Evolutionary conservation across 2,888 invertebrate genomes (phyloP).

Genomic region (Drosophila prostipennis): DNA sequence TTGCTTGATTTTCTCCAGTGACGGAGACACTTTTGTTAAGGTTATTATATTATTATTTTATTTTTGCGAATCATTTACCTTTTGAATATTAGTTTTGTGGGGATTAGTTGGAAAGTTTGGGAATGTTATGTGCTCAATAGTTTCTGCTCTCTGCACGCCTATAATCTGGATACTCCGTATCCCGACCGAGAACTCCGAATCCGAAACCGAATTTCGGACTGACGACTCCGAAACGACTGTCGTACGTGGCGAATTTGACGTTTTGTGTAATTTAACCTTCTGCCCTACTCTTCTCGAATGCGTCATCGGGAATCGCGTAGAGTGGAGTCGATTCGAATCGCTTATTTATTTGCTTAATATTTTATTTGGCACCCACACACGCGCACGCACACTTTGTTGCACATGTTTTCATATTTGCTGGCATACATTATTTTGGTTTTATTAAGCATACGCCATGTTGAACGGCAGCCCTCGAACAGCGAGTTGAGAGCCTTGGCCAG

Average conservation of each 20-base stretch:
- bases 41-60: not conserved
- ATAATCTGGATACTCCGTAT: constrained; percentile 60
- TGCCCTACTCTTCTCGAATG: constrained; percentile 80
- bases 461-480: constrained; percentile 39
- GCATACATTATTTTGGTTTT: constrained; percentile 25
- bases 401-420: constrained; percentile 17
- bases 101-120: not conserved
- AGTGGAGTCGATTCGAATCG: constrained; percentile 24
- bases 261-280: constrained; percentile 51
- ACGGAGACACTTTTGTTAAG: constrained; percentile 3
- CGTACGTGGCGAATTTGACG: constrained; percentile 74
- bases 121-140: constrained; percentile 7
- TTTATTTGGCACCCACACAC: constrained; percentile 58
- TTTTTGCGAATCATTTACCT: not conserved
- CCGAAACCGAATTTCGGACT: constrained; percentile 41
- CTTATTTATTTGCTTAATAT: constrained; percentile 61
- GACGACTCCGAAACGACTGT: constrained; percentile 61
- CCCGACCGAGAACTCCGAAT: constrained; percentile 49
- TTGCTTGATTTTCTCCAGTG: constrained; percentile 2
- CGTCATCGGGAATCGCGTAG: constrained; percentile 78
- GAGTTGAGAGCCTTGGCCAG: constrained; percentile 37
- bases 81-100: not conserved
- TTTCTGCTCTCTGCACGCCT: constrained; percentile 48
- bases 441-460: constrained; percentile 66
- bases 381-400: constrained; percentile 39